These are phyloP conservation scores for Limnodromus scolopaceus DNA, from an alignment of 2,797 vertebrate species.

Conservation along the genomic window DNA sequence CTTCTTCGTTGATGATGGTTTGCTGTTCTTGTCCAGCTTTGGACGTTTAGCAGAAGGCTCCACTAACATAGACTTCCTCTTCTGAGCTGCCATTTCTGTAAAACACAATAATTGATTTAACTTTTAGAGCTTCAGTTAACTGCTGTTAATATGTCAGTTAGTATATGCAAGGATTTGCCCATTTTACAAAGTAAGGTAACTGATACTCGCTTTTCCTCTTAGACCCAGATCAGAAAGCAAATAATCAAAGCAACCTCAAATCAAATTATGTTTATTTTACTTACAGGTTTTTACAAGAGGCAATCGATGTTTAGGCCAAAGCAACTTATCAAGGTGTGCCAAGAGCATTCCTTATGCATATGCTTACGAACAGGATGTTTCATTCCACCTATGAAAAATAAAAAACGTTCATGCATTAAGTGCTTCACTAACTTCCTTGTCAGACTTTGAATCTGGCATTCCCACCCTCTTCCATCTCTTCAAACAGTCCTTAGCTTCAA, in stretches of 20 bases:
- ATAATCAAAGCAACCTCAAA: constrained; percentile 5
- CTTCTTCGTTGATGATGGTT: constrained; percentile 53
- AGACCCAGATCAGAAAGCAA: neutral
- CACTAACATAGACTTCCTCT: constrained; percentile 76
- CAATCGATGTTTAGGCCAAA: constrained; percentile 73
- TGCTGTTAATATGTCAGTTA: neutral
- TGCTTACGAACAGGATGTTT: constrained; percentile 64
- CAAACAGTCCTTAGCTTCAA: neutral
- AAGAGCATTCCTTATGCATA: constrained; percentile 79
- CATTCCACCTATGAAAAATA: constrained; percentile 71
- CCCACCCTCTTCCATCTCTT: neutral
- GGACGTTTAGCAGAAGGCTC: constrained; percentile 77
- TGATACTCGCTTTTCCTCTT: neutral
- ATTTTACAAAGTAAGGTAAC: neutral
- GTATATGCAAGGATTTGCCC: neutral
- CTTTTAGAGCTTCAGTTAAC: neutral
- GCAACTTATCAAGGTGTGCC: constrained; percentile 76
- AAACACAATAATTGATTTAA: constrained; percentile 49
- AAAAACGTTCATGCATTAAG: constrained; percentile 11
- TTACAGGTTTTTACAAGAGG: constrained; percentile 79
- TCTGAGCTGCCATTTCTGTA: constrained; percentile 83
- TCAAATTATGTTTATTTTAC: constrained; percentile 60
- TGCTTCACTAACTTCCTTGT: neutral
- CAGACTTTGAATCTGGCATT: neutral
- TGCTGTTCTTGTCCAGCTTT: constrained; percentile 75